Percentiles rank a stretch among this genome's conserved stretches.
Evolutionary conservation across 2,797 vertebrate species (phyloP).

Genomic region (Sarcoramphus papa): DNA sequence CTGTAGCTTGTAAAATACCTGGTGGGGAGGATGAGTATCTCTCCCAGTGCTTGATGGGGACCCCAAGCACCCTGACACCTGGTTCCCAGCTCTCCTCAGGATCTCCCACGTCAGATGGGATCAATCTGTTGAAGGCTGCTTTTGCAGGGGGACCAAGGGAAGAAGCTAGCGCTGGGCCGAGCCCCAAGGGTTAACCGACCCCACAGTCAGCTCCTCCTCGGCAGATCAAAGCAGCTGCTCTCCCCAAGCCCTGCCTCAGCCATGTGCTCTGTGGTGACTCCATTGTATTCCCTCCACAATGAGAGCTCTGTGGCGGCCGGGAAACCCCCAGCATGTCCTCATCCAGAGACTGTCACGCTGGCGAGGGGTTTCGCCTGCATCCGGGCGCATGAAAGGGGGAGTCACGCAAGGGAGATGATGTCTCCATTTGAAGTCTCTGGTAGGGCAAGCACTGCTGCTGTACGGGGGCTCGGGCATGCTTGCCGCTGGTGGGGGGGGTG

Average conservation of each 20-base stretch:
- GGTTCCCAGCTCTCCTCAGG: background rate
- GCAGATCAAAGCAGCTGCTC: background rate
- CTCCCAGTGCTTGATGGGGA: background rate
- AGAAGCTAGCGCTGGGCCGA: background rate
- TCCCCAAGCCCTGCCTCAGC: background rate
- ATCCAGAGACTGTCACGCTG: background rate
- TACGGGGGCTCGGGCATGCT: accelerated
- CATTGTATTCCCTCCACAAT: background rate
- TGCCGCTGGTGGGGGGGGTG: too few species aligned
- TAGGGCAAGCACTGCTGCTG: accelerated
- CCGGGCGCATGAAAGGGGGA: background rate
- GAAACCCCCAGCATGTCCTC: background rate
- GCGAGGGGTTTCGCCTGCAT: background rate
- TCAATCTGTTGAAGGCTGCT: background rate
- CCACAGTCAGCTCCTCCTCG: background rate
- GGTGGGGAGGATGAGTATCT: background rate
- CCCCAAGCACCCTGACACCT: background rate
- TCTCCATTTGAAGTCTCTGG: background rate
- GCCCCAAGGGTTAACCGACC: background rate
- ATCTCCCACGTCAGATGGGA: accelerated
- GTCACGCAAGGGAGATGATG: background rate
- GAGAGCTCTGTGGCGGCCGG: background rate
- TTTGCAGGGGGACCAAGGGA: background rate
- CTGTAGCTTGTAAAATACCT: background rate
- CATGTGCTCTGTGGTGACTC: background rate